Conservation (phyloP, 2,797 vertebrate species). For the Bradypodion pumilum region DNA sequence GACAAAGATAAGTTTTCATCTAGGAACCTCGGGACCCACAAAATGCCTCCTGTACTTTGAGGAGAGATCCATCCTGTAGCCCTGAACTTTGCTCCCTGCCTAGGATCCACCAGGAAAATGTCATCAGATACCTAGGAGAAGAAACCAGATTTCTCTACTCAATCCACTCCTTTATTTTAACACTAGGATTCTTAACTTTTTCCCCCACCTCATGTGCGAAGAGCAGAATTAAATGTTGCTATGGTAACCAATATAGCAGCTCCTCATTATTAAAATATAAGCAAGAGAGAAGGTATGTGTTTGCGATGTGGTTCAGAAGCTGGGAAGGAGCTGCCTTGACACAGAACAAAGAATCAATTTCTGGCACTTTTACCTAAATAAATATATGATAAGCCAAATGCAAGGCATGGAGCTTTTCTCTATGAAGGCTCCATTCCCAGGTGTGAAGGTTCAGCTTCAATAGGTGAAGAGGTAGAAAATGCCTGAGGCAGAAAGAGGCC, state of each 20-base stretch:
- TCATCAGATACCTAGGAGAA: neutral
- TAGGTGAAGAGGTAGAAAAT: neutral
- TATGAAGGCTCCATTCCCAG: neutral
- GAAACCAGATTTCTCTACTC: neutral
- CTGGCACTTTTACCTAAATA: neutral
- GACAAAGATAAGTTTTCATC: neutral
- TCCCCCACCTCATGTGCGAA: neutral
- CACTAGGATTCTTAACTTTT: conserved; percentile 1
- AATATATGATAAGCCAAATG: neutral
- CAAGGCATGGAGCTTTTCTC: neutral
- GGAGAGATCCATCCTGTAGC: neutral
- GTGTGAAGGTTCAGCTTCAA: neutral
- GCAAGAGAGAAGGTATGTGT: neutral
- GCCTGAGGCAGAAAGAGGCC: neutral
- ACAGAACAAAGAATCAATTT: neutral
- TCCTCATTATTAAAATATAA: neutral
- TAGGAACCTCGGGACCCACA: neutral
- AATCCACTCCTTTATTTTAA: conserved; percentile 10
- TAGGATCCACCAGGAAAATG: neutral
- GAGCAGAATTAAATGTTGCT: conserved; percentile 17
- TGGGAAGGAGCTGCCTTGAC: neutral
- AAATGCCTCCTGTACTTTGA: neutral
- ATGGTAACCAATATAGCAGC: conserved; percentile 14
- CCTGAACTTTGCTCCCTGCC: neutral
- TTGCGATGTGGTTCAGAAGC: neutral